Evolutionary conservation across 2,113 vertebrate genomes (phyloP).

Genomic region (Pandion haliaetus): DNA sequence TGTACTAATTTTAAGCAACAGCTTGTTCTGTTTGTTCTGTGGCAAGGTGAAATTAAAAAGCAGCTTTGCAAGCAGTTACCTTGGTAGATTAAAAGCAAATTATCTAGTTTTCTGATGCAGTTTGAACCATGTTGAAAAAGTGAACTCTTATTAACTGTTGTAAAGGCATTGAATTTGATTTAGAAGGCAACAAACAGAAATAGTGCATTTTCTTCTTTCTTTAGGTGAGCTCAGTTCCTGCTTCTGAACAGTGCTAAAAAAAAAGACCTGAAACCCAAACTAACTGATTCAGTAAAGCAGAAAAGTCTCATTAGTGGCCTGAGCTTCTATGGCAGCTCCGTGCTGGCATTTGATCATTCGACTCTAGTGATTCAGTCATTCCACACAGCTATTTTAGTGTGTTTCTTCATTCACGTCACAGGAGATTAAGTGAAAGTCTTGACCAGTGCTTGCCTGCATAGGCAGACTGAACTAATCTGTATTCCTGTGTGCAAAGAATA

Average conservation of each 20-base stretch:
- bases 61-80: not conserved
- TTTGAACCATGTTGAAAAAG: not conserved
- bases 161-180: not conserved
- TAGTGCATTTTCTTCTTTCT: not conserved
- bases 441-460: not conserved
- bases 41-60: not conserved
- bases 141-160: not conserved
- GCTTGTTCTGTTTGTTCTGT: slow-evolving; percentile 17
- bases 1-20: not conserved
- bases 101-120: not conserved
- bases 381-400: not conserved
- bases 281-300: not conserved
- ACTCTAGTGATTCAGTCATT: slow-evolving; percentile 12
- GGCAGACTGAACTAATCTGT: not conserved
- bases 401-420: slow-evolving; percentile 10
- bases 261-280: not conserved
- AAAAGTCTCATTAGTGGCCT: not conserved
- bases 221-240: not conserved
- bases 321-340: not conserved
- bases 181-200: not conserved
- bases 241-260: not conserved
- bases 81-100: slow-evolving; percentile 4
- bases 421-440: slow-evolving; percentile 12
- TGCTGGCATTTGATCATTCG: not conserved
- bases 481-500: not conserved